These are phyloP conservation scores for Bacillus rossius DNA, from an alignment of 1,140 invertebrate genomes.

Conservation along the genomic window DNA sequence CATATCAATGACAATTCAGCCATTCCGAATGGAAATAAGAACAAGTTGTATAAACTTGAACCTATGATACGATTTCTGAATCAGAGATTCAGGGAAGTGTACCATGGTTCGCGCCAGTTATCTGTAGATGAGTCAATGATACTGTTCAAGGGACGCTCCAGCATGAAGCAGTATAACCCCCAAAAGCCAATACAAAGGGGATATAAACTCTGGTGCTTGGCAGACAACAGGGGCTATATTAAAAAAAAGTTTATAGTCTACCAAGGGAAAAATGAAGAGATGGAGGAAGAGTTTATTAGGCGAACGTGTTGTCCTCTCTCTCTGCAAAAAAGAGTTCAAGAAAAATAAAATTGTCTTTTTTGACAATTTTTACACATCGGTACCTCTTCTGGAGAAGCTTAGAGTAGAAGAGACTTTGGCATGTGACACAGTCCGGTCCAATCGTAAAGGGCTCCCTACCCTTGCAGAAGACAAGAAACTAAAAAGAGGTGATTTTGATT, in stretches of 20 bases:
- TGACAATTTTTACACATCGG: slow-evolving; percentile 41
- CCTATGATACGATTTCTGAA: neutral
- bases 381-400: slow-evolving; percentile 34
- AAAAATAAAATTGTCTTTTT: slow-evolving; percentile 32
- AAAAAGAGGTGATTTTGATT: slow-evolving; percentile 34
- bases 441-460: slow-evolving; percentile 24
- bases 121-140: slow-evolving; percentile 38
- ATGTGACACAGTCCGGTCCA: slow-evolving; percentile 37
- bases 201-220: slow-evolving; percentile 39
- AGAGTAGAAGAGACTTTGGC: slow-evolving; percentile 32
- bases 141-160: slow-evolving; percentile 35
- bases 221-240: slow-evolving; percentile 32
- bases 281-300: slow-evolving; percentile 31
- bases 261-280: slow-evolving; percentile 36
- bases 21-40: neutral
- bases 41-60: neutral
- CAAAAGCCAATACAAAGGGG: slow-evolving; percentile 45
- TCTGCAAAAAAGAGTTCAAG: slow-evolving; percentile 28
- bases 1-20: neutral
- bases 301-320: slow-evolving; percentile 33
- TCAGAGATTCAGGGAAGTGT: neutral
- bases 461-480: slow-evolving; percentile 29
- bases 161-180: slow-evolving; percentile 42
- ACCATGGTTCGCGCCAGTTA: neutral
- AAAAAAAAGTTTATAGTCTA: slow-evolving; percentile 42